Evolutionary conservation across 2,797 vertebrate species (phyloP).

Genomic region (Artibeus lituratus): DNA sequence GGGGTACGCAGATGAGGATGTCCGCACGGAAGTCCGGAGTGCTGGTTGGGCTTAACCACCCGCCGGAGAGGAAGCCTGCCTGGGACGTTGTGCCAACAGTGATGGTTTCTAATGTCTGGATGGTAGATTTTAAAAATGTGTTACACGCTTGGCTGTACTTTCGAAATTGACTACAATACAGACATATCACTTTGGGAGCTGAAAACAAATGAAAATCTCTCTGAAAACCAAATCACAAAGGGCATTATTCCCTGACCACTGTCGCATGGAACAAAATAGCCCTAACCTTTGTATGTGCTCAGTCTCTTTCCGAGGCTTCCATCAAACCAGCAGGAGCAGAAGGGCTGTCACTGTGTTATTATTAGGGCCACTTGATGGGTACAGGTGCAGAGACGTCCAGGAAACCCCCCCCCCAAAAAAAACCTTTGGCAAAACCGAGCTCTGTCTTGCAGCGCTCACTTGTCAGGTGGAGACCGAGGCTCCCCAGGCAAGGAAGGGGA

Average conservation of each 20-base stretch:
- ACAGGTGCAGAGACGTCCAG: background rate
- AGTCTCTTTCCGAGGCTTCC: background rate
- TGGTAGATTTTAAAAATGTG: background rate
- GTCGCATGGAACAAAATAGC: background rate
- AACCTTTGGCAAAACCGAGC: background rate
- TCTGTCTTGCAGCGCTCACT: background rate
- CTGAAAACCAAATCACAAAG: background rate
- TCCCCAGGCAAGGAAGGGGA: background rate
- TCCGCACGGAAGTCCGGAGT: background rate
- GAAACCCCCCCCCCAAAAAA: background rate
- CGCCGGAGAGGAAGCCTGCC: background rate
- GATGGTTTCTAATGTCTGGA: background rate
- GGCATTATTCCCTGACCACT: background rate
- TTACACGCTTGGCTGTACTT: background rate
- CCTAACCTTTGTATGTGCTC: background rate
- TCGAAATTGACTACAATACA: background rate
- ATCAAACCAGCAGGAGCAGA: background rate
- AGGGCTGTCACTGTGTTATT: background rate
- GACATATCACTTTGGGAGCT: background rate
- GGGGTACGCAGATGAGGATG: background rate
- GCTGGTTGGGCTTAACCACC: background rate
- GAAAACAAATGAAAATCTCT: background rate
- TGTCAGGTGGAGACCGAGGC: background rate
- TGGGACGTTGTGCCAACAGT: fast-evolving
- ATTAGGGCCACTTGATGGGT: background rate